Base-by-base conservation (phyloP, 2,888 invertebrate species). In the Protonemura montana region DNA sequence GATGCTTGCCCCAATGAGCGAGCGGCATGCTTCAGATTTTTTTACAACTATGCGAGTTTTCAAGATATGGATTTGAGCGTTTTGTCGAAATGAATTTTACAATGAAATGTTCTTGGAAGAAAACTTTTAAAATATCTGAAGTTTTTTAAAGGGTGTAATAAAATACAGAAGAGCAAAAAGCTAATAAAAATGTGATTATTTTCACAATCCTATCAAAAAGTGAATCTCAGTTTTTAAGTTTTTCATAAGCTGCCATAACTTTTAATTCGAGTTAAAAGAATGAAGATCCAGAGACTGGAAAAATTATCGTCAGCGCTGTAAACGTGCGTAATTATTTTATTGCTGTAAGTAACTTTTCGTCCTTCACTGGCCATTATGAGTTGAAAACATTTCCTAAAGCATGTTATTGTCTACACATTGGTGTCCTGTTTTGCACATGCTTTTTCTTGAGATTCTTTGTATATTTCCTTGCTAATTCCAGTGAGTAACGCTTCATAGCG, bases 151-250 rank as follows among this genome's bases (percentile, higher is more conserved):
- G 29, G 29, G 82, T 82, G 82, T 82, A 25, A 41, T 41, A 82
- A 16, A 35, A 41, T 42, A 35, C 59, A 59, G 59, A 59, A 59
- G 59, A 59, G 41, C 26, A 26, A 84, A 83, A 83, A 86, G 84
- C 82, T 83, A 76, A 86, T 86, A 86, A 86, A 86, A 84, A 86
- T 86, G 86, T 76, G 84, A 86, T 84, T 86, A 82, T 59, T 59
- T 84, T 84, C 76, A 78, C 59, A 82, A 86, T 86, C 84, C 84
- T 42, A 78, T 29, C 77, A 84, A 86, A 82, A 82, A 86, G 82
- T 86, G 78, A 76, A 80, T 85, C 85, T 78, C 85, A 85, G 76
- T 41, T 76, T 84, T 82, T 28, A 35, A 25, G 21, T 82, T 41
- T 82, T 86, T 85, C 85, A 86, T 85, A 86, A 85, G 80, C 80